Evolutionary conservation across 2,113 vertebrate genomes (phyloP), one percentile per base, ranked within the genome.

Genomic region (Prietella phreatophila): DNA sequence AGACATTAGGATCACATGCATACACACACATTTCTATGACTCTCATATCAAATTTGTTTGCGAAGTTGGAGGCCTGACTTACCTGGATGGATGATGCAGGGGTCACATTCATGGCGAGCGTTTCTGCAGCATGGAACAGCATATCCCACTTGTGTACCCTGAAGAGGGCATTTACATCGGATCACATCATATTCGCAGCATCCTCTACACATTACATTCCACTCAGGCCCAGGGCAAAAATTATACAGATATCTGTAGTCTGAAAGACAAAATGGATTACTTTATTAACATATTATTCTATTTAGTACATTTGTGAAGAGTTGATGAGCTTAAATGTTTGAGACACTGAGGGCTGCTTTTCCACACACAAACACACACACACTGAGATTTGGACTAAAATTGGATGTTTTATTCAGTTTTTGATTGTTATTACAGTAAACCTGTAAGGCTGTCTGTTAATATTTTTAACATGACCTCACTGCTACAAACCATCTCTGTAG

Each of bases 41-140:
- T 78, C 25, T 36, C 17, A 56, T 15, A 79, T 47, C 10, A 5
- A 30, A 55, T 19, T n/a, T 53, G 47, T 50, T 55, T 88, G 5
- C 55, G 30, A 47, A 14, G 17, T 20, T 36, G 56, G 14, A 60
- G 39, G 30, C 2, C 25, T 27, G 42, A 22, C 30, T 53, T 92
- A 99, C 98, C 98, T 94, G 98, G 98, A 91, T 99, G 98, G 86
- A 99, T 97, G 88, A 99, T 96, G 92, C 98, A 99, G 92, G 98
- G 97, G 87, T 99, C 98, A 1, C 98, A 99, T 84, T 98, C 98
- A 0, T 98, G 96, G 9, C 97, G 96, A 89, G 97, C 97, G 0
- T 99, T 99, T 71, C 98, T 95, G 91, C 98, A 99, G 95, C 98
- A 99, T 0, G 98, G 98, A 90, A 99, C 98, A 11, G 97, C 97